Conservation (phyloP, 2,888 invertebrate species). For the Euzetes globulus region DNA sequence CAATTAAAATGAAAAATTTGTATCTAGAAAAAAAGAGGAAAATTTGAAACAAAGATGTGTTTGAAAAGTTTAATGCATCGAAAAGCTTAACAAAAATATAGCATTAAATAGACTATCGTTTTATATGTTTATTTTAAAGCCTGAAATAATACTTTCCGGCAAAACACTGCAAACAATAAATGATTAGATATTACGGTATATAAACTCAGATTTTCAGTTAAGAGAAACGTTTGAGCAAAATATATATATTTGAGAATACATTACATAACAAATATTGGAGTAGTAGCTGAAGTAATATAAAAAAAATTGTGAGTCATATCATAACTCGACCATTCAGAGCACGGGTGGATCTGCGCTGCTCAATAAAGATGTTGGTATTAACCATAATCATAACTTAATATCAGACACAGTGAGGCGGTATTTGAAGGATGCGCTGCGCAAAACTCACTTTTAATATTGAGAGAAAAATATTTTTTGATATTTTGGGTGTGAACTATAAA, state of each 20-base stretch:
- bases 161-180: slow-evolving; percentile 19
- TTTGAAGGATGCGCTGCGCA: slow-evolving; percentile 30
- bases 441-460: not conserved
- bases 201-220: not conserved
- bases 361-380: slow-evolving; percentile 23
- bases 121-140: not conserved
- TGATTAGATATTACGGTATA: not conserved
- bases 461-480: slow-evolving; percentile 6
- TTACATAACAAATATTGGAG: slow-evolving; percentile 4
- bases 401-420: slow-evolving; percentile 18
- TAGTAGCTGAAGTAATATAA: not conserved
- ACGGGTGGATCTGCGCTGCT: slow-evolving; percentile 12
- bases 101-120: not conserved
- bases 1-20: slow-evolving; percentile 23
- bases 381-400: slow-evolving; percentile 31
- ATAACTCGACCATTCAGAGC: slow-evolving; percentile 23
- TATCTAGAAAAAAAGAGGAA: not conserved
- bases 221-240: not conserved
- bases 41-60: not conserved
- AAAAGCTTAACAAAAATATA: not conserved
- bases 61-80: not conserved
- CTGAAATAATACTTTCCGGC: slow-evolving; percentile 20
- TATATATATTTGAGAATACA: slow-evolving; percentile 2
- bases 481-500: slow-evolving; percentile 17
- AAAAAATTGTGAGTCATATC: slow-evolving; percentile 13